phyloP scores from a whole-genome alignment of 1,140 invertebrate species.

The Parasteatoda tepidariorum region DNA sequence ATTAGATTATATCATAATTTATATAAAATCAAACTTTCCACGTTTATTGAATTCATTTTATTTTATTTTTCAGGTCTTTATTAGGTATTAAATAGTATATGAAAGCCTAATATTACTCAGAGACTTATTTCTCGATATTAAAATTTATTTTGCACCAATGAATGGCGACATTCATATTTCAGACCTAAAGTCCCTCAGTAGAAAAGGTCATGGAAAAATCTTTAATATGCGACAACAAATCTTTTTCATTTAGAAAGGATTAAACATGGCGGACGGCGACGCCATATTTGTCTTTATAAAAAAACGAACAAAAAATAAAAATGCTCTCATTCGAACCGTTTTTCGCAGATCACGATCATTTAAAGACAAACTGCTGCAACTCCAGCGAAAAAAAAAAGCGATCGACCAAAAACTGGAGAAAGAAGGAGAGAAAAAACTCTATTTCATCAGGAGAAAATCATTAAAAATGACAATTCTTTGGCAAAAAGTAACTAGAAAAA shows the following conservation, averaged over 20 bases:
- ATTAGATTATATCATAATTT: no score
- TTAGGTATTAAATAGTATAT: background rate
- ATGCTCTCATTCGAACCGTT: slow-evolving; percentile 9
- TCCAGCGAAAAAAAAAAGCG: slow-evolving; percentile 3
- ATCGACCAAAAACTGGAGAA: slow-evolving; percentile 44
- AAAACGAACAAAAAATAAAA: background rate
- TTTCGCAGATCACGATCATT: slow-evolving; percentile 45
- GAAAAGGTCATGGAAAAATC: background rate
- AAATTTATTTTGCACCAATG: background rate
- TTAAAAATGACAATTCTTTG: slow-evolving; percentile 53
- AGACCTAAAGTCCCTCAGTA: background rate
- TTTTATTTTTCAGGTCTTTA: background rate
- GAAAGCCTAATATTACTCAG: background rate
- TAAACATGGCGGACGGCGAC: slow-evolving; percentile 14
- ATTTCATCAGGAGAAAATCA: slow-evolving; percentile 54
- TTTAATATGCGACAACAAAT: background rate
- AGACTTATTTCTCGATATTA: background rate
- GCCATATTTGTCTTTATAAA: slow-evolving; percentile 40
- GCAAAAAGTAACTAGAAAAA: slow-evolving; percentile 16
- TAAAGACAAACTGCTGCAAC: slow-evolving; percentile 33
- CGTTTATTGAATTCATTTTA: no score
- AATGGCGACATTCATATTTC: background rate
- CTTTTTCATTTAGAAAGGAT: background rate
- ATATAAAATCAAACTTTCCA: no score
- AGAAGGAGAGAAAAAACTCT: slow-evolving; percentile 11